phyloP scores from a whole-genome alignment of 2,797 vertebrate genomes.

The Micrastur ruficollis region DNA sequence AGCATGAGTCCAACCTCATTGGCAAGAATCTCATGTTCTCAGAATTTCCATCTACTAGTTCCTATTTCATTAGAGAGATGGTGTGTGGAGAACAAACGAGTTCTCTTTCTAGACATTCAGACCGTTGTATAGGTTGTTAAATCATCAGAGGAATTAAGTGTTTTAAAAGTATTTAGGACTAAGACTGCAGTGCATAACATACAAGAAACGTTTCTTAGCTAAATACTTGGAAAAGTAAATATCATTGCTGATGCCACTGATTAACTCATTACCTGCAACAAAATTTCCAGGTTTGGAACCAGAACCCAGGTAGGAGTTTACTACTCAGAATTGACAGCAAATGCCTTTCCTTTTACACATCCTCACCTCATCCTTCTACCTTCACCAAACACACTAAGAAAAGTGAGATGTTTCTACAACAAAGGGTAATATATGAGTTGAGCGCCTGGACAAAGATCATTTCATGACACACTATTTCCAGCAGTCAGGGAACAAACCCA shows the following conservation, averaged over 20 bases:
- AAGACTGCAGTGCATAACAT: not conserved
- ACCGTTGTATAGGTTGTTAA: conserved; percentile 20
- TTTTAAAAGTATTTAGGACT: conserved; percentile 8
- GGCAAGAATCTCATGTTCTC: conserved; percentile 56
- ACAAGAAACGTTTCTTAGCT: not conserved
- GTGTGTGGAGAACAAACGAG: conserved; percentile 30
- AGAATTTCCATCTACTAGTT: conserved; percentile 64
- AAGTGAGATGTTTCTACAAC: not conserved
- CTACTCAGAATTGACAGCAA: not conserved
- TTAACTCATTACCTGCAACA: not conserved
- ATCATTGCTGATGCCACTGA: not conserved
- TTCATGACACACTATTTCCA: not conserved
- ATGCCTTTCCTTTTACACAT: not conserved
- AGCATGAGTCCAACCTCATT: conserved; percentile 51
- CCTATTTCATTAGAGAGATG: conserved; percentile 51
- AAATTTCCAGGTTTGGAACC: not conserved
- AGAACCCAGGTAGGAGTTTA: not conserved
- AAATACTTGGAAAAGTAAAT: conserved; percentile 28
- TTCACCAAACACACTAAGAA: not conserved
- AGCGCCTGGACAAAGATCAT: not conserved
- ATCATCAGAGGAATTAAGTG: not conserved
- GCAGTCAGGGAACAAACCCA: not conserved
- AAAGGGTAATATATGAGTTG: not conserved
- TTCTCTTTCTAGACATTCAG: conserved; percentile 35
- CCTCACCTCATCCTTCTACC: not conserved